phyloP scores from a whole-genome alignment of 2,113 vertebrate species.

The Triplophysa siluroides region DNA sequence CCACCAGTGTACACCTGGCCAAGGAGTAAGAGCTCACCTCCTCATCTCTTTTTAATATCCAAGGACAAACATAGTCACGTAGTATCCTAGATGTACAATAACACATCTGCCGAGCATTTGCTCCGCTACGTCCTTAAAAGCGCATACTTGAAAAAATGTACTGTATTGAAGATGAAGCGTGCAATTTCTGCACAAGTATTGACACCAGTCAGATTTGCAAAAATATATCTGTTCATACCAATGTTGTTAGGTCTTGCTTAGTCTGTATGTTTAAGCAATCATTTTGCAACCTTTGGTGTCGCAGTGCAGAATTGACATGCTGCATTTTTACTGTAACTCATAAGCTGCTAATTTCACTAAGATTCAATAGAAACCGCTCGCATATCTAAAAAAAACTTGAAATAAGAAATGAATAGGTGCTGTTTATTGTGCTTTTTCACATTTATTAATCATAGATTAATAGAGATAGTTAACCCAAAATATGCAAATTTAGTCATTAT shows the following conservation, averaged over 20 bases:
- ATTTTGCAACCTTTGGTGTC: background rate
- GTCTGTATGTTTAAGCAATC: no score
- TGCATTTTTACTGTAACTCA: background rate
- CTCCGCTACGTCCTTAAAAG: background rate
- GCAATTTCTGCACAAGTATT: background rate
- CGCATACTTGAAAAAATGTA: background rate
- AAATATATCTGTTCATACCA: background rate
- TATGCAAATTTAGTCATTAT: no score
- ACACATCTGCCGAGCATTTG: background rate
- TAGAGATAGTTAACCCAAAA: no score
- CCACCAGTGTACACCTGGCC: conserved; percentile 86
- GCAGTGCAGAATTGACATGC: background rate
- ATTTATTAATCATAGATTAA: no score
- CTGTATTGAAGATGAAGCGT: conserved; percentile 6
- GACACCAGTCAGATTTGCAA: background rate
- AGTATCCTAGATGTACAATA: background rate
- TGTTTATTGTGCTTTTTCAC: no score
- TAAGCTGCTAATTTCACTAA: conserved; percentile 4
- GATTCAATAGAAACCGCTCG: background rate
- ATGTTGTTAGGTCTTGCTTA: background rate
- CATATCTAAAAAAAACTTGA: background rate
- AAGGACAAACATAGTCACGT: background rate
- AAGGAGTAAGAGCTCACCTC: conserved; percentile 89
- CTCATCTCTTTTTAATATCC: conserved; percentile 15
- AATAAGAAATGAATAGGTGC: no score